These are phyloP conservation scores for Boloria euphrosyne DNA, from an alignment of 2,888 invertebrate genomes.

Conservation along the genomic window DNA sequence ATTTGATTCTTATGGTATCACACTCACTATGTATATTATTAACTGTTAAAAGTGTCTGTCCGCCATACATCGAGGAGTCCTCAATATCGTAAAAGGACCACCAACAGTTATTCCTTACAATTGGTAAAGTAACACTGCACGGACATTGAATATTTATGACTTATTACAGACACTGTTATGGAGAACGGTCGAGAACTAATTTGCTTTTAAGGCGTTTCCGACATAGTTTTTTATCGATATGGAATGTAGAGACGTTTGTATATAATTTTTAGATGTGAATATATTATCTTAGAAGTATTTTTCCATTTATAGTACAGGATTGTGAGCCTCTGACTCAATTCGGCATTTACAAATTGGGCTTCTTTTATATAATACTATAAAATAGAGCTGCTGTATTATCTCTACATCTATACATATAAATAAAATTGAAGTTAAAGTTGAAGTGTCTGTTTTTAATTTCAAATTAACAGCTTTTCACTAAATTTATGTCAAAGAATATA, in stretches of 20 bases:
- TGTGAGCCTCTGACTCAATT: no score
- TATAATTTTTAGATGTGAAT: not conserved
- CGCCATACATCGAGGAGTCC: not conserved
- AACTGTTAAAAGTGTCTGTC: not conserved
- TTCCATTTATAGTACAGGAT: no score
- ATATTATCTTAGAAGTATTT: no score
- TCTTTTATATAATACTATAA: no score
- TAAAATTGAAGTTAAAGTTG: no score
- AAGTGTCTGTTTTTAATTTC: no score
- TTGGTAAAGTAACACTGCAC: constrained; percentile 14
- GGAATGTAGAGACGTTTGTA: constrained; percentile 6
- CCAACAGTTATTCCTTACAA: constrained; percentile 19
- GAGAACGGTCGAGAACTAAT: constrained; percentile 25
- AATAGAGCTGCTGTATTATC: no score
- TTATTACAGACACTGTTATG: constrained; percentile 26
- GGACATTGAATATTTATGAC: constrained; percentile 33
- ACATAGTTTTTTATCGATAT: constrained; percentile 13
- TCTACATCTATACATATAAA: no score
- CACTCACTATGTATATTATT: not conserved
- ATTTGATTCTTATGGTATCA: no score
- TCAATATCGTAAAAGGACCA: constrained; percentile 15
- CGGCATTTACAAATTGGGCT: no score
- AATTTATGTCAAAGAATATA: no score
- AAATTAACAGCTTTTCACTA: no score
- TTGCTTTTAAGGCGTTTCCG: constrained; percentile 22